Conservation (phyloP, 2,797 vertebrate genomes). For the Stomatorhinus walkeri region DNA sequence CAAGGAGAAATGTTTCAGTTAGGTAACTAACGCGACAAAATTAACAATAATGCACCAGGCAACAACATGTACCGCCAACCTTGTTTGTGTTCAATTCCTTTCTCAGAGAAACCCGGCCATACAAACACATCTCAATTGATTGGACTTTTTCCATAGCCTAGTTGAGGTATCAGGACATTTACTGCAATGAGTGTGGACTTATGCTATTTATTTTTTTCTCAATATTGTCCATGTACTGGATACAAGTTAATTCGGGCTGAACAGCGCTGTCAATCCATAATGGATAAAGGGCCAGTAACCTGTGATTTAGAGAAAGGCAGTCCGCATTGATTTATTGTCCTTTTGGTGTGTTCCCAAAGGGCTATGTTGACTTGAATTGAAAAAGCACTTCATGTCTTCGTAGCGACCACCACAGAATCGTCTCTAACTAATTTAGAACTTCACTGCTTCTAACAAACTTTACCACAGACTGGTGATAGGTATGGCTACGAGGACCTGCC, state of each 20-base stretch:
- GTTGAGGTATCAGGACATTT: not conserved
- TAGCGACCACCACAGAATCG: not conserved
- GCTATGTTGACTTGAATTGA: not conserved
- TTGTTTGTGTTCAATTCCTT: not conserved
- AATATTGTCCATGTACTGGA: not conserved
- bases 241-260: not conserved
- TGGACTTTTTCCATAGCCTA: not conserved
- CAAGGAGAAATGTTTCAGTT: not conserved
- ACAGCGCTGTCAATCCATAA: not conserved
- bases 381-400: not conserved
- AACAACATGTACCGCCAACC: not conserved
- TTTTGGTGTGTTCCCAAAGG: not conserved
- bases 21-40: not conserved
- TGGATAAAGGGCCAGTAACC: not conserved
- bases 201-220: constrained; percentile 9
- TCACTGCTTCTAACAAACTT: not conserved
- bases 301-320: not conserved
- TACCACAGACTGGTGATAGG: not conserved
- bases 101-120: not conserved
- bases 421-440: not conserved
- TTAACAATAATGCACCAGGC: not conserved
- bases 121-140: constrained; percentile 5
- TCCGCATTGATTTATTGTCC: not conserved
- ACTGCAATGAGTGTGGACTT: constrained; percentile 12
- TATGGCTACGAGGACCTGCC: not conserved